A percentile compares a stretch with the other conserved stretches of the same genome.
Conservation (phyloP, 2,113 vertebrate species). For the Pluvianellus socialis region DNA sequence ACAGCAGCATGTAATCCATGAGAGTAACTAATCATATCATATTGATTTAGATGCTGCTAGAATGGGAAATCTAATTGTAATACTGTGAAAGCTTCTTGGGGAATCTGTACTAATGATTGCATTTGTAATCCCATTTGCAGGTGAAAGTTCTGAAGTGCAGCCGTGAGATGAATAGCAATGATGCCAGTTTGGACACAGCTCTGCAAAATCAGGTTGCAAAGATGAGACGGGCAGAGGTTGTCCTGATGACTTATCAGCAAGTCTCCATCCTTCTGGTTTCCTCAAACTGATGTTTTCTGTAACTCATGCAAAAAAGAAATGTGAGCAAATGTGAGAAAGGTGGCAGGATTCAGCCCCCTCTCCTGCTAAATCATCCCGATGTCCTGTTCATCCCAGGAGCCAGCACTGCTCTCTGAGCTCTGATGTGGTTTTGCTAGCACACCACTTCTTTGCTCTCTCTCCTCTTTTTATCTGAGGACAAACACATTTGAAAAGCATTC, state of each 20-base stretch:
- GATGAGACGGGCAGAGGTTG: neutral
- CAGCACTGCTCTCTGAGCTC: neutral
- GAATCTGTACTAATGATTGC: conserved; percentile 79
- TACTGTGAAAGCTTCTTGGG: conserved; percentile 78
- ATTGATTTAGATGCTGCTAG: conserved; percentile 81
- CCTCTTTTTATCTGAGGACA: neutral
- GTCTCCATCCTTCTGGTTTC: neutral
- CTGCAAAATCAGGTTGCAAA: neutral
- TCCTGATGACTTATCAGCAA: neutral
- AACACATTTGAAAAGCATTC: conserved; percentile 10
- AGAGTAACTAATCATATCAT: conserved; percentile 81
- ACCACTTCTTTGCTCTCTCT: neutral
- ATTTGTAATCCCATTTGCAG: conserved; percentile 81
- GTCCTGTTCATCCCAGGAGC: neutral
- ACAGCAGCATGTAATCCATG: conserved; percentile 77
- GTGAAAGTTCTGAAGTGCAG: conserved; percentile 74
- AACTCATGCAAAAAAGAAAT: neutral
- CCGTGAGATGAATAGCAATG: conserved; percentile 66
- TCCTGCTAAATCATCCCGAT: neutral
- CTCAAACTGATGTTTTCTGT: neutral
- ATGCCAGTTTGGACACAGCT: neutral
- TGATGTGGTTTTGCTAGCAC: neutral
- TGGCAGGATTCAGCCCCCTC: neutral
- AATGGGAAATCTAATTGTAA: conserved; percentile 80
- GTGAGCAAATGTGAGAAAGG: neutral